These are phyloP conservation scores for Bibio marci DNA, from an alignment of 2,888 invertebrate genomes.

Conservation along the genomic window DNA sequence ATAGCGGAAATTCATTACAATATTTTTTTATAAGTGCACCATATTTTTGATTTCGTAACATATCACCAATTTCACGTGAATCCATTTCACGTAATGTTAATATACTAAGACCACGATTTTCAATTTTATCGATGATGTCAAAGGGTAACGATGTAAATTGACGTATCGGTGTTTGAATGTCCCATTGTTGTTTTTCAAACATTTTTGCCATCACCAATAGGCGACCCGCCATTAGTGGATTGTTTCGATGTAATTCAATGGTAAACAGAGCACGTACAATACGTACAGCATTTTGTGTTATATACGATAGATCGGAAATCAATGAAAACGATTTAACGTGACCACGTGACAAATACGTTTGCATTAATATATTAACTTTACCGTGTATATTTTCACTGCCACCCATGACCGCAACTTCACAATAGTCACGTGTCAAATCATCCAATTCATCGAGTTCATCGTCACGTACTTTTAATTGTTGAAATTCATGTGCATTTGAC, in stretches of 20 bases:
- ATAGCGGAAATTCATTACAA: conserved; percentile 66
- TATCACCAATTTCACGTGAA: conserved; percentile 65
- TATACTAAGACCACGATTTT: conserved; percentile 55
- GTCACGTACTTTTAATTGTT: conserved; percentile 87
- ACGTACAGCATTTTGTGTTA: conserved; percentile 67
- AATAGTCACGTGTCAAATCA: conserved; percentile 48
- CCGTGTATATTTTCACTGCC: conserved; percentile 81
- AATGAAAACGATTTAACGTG: conserved; percentile 41
- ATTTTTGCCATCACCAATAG: conserved; percentile 80
- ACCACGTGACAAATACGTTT: conserved; percentile 72
- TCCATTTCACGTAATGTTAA: conserved; percentile 74
- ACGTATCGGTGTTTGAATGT: conserved; percentile 64
- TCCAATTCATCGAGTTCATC: conserved; percentile 90
- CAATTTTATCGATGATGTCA: conserved; percentile 67
- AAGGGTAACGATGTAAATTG: conserved; percentile 66
- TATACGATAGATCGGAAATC: conserved; percentile 25
- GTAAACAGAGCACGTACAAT: conserved; percentile 89
- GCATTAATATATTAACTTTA: conserved; percentile 89
- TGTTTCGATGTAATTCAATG: conserved; percentile 75
- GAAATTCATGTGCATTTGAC: conserved; percentile 84
- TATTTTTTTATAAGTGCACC: conserved; percentile 65
- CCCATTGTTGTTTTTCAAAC: conserved; percentile 86
- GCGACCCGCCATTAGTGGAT: conserved; percentile 73
- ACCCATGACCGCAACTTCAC: conserved; percentile 62
- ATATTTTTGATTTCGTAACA: conserved; percentile 59